Evolutionary conservation across 2,113 vertebrate species (phyloP).

Genomic region (Hiodon alosoides): DNA sequence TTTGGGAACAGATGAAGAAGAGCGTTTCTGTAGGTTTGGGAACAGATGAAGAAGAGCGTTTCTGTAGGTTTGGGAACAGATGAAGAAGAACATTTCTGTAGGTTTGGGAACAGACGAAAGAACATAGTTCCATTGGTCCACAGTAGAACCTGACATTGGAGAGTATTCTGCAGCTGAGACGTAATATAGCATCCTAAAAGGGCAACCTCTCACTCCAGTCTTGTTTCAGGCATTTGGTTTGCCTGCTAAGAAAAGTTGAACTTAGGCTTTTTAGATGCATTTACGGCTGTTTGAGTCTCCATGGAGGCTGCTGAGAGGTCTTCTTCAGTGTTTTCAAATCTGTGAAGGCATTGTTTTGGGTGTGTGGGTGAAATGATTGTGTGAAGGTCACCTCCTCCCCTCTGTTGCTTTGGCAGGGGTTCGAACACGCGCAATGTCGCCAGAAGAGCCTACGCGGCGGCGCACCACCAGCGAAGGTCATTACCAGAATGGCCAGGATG

Average conservation of each 20-base stretch:
- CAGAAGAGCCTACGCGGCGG: conserved; percentile 63
- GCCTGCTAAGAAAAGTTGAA: no score
- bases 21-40: conserved; percentile 13
- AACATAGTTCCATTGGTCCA: conserved; percentile 12
- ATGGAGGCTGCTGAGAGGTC: no score
- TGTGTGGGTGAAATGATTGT: background rate
- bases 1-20: conserved; percentile 9
- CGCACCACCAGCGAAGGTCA: conserved; percentile 75
- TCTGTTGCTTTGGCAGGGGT: conserved; percentile 60
- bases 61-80: conserved; percentile 15
- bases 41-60: conserved; percentile 18
- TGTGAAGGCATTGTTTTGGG: no score
- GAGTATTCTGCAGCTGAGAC: background rate
- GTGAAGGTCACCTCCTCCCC: background rate
- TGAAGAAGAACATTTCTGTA: background rate
- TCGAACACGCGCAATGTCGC: conserved; percentile 63
- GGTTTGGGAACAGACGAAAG: no score
- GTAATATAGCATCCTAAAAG: conserved; percentile 13
- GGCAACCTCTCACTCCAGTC: background rate
- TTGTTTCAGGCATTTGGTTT: no score
- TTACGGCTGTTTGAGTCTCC: background rate
- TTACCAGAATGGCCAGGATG: conserved; percentile 64
- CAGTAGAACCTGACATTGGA: background rate
- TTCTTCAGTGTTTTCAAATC: background rate
- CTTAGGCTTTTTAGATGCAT: no score